phyloP scores from a whole-genome alignment of 2,113 vertebrate genomes.

The Cebus imitator region DNA sequence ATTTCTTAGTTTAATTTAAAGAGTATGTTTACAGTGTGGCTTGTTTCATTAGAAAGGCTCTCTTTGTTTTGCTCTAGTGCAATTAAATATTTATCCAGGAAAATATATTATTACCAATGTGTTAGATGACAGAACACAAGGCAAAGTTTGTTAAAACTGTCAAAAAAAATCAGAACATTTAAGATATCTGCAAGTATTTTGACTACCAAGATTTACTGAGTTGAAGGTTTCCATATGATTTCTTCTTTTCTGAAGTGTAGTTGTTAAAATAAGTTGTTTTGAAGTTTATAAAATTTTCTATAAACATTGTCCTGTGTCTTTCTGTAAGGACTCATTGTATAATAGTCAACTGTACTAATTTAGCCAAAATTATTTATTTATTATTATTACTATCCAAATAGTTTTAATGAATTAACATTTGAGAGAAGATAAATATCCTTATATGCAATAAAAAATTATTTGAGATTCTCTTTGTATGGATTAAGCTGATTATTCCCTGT shows the following conservation, averaged over 20 bases:
- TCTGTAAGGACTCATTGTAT: background rate
- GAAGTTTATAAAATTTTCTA: conserved; percentile 17
- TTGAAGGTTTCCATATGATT: background rate
- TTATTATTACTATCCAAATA: background rate
- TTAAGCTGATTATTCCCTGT: background rate
- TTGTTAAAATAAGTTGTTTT: background rate
- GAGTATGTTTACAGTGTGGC: background rate
- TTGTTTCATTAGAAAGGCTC: conserved; percentile 54
- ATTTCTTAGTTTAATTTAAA: conserved; percentile 61
- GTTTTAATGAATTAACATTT: background rate
- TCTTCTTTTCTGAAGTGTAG: background rate
- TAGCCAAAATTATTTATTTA: conserved; percentile 30
- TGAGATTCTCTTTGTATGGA: background rate
- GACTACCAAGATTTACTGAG: conserved; percentile 23
- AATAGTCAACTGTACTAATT: background rate
- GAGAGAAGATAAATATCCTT: background rate
- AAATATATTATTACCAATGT: background rate
- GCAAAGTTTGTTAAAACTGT: conserved; percentile 35
- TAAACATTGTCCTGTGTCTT: background rate
- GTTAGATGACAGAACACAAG: background rate
- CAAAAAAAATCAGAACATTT: background rate
- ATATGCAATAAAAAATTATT: background rate
- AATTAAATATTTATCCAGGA: conserved; percentile 45
- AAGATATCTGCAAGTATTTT: background rate
- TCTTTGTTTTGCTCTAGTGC: conserved; percentile 26